phyloP scores from a whole-genome alignment of 2,888 invertebrate species.

The Dicyrtomina minuta region DNA sequence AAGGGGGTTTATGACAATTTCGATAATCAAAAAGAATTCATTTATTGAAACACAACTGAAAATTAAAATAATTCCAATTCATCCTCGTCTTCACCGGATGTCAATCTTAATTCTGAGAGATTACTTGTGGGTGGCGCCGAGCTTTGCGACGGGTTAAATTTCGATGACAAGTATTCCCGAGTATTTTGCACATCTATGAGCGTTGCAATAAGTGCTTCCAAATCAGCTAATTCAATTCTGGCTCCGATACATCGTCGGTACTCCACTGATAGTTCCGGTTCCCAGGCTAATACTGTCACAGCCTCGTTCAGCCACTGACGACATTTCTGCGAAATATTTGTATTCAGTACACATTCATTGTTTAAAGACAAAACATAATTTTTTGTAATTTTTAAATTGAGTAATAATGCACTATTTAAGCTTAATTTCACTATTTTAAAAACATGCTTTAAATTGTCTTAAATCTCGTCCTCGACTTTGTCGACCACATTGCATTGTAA shows the following conservation, averaged over 20 bases:
- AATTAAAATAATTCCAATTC: conserved; percentile 26
- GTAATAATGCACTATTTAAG: neutral
- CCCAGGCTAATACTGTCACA: conserved; percentile 47
- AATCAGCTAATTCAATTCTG: conserved; percentile 39
- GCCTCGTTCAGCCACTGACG: conserved; percentile 46
- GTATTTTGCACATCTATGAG: conserved; percentile 2
- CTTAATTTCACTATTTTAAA: neutral
- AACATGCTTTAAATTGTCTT: too few species aligned
- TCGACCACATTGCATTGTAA: too few species aligned
- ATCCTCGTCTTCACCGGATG: conserved; percentile 11
- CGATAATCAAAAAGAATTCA: too few species aligned
- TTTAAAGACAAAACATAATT: too few species aligned
- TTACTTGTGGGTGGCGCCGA: neutral
- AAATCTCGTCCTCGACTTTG: too few species aligned
- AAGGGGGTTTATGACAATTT: too few species aligned
- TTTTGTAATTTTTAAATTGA: neutral
- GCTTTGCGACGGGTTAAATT: neutral
- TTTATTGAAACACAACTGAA: too few species aligned
- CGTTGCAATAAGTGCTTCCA: neutral
- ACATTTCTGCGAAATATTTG: too few species aligned
- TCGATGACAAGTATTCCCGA: neutral
- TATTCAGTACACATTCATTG: too few species aligned
- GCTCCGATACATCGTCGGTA: conserved; percentile 47
- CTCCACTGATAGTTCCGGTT: conserved; percentile 48
- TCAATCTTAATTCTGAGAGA: neutral